Evolutionary conservation across 2,797 vertebrate genomes (phyloP), one percentile per base, ranked within the genome.

Genomic region (Coregonus ussuriensis): DNA sequence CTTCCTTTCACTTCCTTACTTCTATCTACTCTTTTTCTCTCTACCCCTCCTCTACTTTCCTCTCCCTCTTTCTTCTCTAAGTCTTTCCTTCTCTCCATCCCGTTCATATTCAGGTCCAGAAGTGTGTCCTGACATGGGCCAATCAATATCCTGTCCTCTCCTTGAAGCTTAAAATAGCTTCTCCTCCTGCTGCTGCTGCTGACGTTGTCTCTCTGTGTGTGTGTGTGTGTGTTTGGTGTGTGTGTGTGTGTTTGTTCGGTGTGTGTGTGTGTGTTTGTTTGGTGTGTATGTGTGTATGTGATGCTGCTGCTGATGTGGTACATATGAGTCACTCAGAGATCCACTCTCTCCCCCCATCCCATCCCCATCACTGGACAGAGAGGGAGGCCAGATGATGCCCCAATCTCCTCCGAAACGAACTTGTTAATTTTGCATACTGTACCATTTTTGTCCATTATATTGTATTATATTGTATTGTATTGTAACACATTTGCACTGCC

Each of bases 111-210:
- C 82, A 82, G 35, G 53, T 6, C 59, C 33, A n/a, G 68, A 13
- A 72, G 72, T 62, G 29, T 18, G 1, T 66, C 71, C 80, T 74
- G 78, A 83, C 72, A 52, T 31, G 76, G 83, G 81, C 83, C 87
- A 89, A 85, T 91, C 86, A 79, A 83, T 87, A 80, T 85, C 6
- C 84, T 77, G 80, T 80, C 47, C 70, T 88, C 84, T 87, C 86
- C 81, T 77, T 13, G 0, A 4, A 31, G 79, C 91, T 92, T 92
- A 90, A 93, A 93, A 94, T 94, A 94, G 87, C 88, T 31, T 16
- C 79, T 80, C 59, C 77, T 21, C 59, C 21, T 21, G 21, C 59
- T 79, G 76, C 59, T 79, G 76, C 37, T 82, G 89, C 87, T 92
- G 91, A 93, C 86, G 90, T 88, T 79, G 85, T 79, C 18, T 21